Conservation (phyloP, 2,113 vertebrate genomes). For the Elaphurus davidianus region DNA sequence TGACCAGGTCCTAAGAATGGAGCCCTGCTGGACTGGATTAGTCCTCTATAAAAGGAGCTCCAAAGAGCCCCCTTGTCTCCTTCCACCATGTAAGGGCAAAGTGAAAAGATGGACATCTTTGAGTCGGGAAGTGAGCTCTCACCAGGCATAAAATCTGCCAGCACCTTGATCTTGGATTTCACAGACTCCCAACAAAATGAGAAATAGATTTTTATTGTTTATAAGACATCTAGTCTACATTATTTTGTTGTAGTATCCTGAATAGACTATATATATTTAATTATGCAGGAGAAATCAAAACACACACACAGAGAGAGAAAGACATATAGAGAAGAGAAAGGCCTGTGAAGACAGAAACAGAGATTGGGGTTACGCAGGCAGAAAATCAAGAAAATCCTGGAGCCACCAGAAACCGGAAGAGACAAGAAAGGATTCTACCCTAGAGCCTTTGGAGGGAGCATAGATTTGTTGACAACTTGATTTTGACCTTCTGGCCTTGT, state of each 20-base stretch:
- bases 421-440: not conserved
- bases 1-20: not conserved
- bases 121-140: not conserved
- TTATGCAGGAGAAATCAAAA: not conserved
- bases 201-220: not conserved
- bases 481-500: not conserved
- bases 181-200: not conserved
- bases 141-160: not conserved
- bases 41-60: not conserved
- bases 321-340: not conserved
- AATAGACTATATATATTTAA: not conserved
- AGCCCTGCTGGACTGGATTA: not conserved
- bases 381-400: not conserved
- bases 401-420: not conserved
- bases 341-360: not conserved
- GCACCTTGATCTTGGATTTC: not conserved
- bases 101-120: not conserved
- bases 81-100: not conserved
- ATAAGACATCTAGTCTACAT: not conserved
- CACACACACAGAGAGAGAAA: accelerated
- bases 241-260: not conserved
- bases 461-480: not conserved
- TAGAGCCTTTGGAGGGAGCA: not conserved
- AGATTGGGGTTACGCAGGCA: not conserved
- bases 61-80: not conserved